Evolutionary conservation across 2,888 invertebrate genomes (phyloP).

Genomic region (Ligdia adustata): DNA sequence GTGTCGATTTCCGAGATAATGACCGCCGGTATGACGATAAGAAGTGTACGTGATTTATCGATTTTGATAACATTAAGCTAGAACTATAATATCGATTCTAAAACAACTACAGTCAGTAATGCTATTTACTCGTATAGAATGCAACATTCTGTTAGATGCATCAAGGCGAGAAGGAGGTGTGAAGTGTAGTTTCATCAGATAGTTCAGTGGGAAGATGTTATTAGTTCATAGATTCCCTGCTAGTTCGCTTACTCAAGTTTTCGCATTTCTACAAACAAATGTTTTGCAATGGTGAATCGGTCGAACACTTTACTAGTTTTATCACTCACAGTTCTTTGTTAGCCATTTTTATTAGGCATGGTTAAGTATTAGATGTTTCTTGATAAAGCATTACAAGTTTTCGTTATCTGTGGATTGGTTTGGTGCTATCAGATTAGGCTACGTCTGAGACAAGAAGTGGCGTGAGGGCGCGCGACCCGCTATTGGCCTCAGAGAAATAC

Average conservation of each 20-base stretch:
- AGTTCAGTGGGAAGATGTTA: conserved; percentile 14
- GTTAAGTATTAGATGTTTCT: no score
- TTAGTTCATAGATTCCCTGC: conserved; percentile 15
- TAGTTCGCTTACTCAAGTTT: conserved; percentile 15
- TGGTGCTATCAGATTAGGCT: conserved; percentile 29
- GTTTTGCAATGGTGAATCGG: conserved; percentile 10
- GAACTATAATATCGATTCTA: conserved; percentile 9
- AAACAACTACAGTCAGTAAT: conserved; percentile 13
- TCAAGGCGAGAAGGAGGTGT: no score
- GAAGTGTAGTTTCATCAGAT: conserved; percentile 11
- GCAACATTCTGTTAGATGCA: conserved; percentile 4
- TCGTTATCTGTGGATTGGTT: no score
- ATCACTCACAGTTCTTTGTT: conserved; percentile 9
- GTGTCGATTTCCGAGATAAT: conserved; percentile 35
- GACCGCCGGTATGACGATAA: conserved; percentile 15
- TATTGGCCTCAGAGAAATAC: conserved; percentile 53
- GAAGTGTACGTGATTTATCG: conserved; percentile 25
- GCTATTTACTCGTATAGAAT: conserved; percentile 14
- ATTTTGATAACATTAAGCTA: conserved; percentile 11
- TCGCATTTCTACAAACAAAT: conserved; percentile 12
- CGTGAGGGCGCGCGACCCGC: conserved; percentile 49
- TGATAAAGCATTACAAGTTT: conserved; percentile 7
- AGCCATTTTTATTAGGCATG: conserved; percentile 1
- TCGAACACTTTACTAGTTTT: conserved; percentile 8
- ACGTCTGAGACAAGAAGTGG: conserved; percentile 40